Conservation (phyloP, 2,797 vertebrate species). For the Philypnodon macrostomus region DNA sequence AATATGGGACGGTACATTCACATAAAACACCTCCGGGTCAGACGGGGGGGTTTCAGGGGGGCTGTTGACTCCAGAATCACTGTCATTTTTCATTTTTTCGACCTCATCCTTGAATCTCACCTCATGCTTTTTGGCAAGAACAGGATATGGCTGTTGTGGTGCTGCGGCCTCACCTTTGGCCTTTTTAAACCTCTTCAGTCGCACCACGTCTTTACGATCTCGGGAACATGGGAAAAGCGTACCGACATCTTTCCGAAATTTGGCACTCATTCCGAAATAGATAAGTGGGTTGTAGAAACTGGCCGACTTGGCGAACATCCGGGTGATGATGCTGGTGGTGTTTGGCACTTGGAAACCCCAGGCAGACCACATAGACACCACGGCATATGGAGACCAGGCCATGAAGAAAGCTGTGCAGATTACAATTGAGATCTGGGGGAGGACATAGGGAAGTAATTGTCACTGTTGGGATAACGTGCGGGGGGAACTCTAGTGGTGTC, state of each 20-base stretch:
- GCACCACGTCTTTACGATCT: constrained; percentile 75
- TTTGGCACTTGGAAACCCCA: constrained; percentile 81
- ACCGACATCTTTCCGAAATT: constrained; percentile 81
- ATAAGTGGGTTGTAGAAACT: constrained; percentile 89
- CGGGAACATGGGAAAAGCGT: constrained; percentile 75
- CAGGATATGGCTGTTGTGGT: constrained; percentile 9
- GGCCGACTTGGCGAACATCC: constrained; percentile 86
- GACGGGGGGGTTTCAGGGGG: constrained; percentile 68
- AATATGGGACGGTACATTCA: constrained; percentile 64
- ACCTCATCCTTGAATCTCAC: constrained; percentile 36
- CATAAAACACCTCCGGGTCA: constrained; percentile 59
- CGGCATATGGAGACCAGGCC: constrained; percentile 91
- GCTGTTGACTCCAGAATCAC: constrained; percentile 71
- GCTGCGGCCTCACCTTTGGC: constrained; percentile 75
- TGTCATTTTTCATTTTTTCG: constrained; percentile 48
- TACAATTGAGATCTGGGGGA: constrained; percentile 82
- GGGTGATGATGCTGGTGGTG: constrained; percentile 85
- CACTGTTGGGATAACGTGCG: constrained; percentile 16
- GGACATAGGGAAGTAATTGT: constrained; percentile 44
- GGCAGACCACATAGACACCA: constrained; percentile 89
- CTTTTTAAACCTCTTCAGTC: constrained; percentile 76
- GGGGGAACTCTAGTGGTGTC: constrained; percentile 17
- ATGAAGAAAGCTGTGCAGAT: constrained; percentile 85
- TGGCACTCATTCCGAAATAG: constrained; percentile 89
- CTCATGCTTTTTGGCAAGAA: constrained; percentile 25